phyloP scores from a whole-genome alignment of 2,113 vertebrate species.

The Eulemur rufifrons region DNA sequence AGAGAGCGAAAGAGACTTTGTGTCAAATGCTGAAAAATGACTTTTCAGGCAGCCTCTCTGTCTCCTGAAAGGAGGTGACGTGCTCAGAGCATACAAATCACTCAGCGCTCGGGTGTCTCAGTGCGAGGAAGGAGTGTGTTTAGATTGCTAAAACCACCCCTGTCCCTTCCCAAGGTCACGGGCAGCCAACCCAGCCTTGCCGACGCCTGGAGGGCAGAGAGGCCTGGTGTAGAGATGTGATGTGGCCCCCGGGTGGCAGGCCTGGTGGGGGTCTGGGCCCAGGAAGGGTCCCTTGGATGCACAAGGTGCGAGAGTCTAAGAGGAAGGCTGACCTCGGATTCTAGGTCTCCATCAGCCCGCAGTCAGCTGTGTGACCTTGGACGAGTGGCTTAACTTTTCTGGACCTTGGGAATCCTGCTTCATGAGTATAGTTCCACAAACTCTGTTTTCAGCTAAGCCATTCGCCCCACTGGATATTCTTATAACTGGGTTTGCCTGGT shows the following conservation, averaged over 20 bases:
- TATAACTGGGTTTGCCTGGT: background rate
- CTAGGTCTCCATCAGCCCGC: background rate
- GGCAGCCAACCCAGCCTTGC: background rate
- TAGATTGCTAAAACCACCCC: slow-evolving; percentile 77
- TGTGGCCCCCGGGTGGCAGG: background rate
- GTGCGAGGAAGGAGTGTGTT: slow-evolving; percentile 61
- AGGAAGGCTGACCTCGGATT: background rate
- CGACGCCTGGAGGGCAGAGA: background rate
- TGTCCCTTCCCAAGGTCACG: slow-evolving; percentile 80
- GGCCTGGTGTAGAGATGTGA: background rate
- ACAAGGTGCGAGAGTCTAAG: background rate
- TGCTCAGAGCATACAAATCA: slow-evolving; percentile 82
- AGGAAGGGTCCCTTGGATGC: background rate
- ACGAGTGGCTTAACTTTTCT: background rate
- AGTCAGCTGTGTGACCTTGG: background rate
- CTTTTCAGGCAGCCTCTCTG: slow-evolving; percentile 81
- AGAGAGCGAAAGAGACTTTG: slow-evolving; percentile 81
- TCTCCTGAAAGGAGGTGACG: slow-evolving; percentile 77
- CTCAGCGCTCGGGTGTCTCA: slow-evolving; percentile 35
- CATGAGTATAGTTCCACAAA: rapidly evolving
- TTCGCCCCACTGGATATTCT: background rate
- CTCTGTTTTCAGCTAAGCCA: background rate
- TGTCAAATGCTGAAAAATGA: slow-evolving; percentile 85
- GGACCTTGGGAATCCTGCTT: background rate
- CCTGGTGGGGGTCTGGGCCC: background rate